Percentiles rank a stretch among this genome's conserved stretches.
Conservation (phyloP, 2,113 vertebrate genomes). For the Litocranius walleri region DNA sequence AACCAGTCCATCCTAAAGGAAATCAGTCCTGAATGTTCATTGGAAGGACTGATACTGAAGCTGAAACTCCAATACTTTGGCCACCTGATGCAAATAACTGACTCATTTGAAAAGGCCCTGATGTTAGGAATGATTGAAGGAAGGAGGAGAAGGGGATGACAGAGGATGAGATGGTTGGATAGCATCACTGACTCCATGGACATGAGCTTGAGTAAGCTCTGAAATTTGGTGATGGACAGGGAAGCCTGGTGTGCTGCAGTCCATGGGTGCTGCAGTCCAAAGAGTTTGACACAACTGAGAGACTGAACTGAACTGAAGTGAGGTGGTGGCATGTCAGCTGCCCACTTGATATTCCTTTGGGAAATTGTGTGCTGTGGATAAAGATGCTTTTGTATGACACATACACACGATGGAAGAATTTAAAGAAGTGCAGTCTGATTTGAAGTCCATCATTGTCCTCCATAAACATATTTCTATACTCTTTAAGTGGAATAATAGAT, state of each 20-base stretch:
- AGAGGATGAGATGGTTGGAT: background rate
- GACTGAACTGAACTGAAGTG: background rate
- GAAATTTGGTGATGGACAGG: background rate
- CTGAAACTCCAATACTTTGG: background rate
- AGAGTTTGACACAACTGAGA: background rate
- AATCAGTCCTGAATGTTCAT: background rate
- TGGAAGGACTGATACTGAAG: background rate
- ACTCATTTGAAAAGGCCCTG: background rate
- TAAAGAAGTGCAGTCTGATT: constrained; percentile 79
- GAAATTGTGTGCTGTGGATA: constrained; percentile 84
- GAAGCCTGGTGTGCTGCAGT: background rate
- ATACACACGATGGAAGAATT: constrained; percentile 82
- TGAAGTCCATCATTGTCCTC: constrained; percentile 81
- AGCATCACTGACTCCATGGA: background rate
- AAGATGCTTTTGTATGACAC: constrained; percentile 84
- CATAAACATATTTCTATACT: constrained; percentile 87
- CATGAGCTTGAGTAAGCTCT: background rate
- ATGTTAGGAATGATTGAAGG: background rate
- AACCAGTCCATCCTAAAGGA: background rate
- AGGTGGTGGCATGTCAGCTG: constrained; percentile 81
- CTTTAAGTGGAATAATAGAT: constrained; percentile 86
- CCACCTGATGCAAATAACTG: background rate
- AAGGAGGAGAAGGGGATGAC: background rate
- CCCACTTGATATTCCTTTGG: constrained; percentile 83
- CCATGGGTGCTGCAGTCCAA: background rate